A percentile compares a stretch with the other conserved stretches of the same genome.
These are phyloP conservation scores for Zosterops borbonicus DNA, from an alignment of 2,113 vertebrate species.

Conservation along the genomic window DNA sequence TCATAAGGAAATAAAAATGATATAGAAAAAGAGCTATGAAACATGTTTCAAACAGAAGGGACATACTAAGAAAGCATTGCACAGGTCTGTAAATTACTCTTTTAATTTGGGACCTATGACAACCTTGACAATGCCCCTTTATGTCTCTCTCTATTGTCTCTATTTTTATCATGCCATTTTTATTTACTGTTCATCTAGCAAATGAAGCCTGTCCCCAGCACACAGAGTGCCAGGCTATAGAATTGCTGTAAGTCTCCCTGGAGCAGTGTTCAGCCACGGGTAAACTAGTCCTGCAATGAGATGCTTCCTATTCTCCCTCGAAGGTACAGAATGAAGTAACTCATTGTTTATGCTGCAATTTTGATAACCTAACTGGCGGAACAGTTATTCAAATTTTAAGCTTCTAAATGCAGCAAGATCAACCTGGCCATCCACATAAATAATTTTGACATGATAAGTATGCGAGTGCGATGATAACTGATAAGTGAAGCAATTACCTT, in stretches of 20 bases:
- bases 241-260: slow-evolving; percentile 27
- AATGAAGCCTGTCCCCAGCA: slow-evolving; percentile 31
- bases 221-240: background rate
- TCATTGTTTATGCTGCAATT: slow-evolving; percentile 79
- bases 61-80: slow-evolving; percentile 3
- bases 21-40: slow-evolving; percentile 34
- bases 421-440: slow-evolving; percentile 86
- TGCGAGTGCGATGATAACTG: slow-evolving; percentile 82
- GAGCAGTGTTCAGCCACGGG: background rate
- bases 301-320: background rate
- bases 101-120: slow-evolving; percentile 53
- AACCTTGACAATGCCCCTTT: slow-evolving; percentile 36
- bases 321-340: slow-evolving; percentile 62
- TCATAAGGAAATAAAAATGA: slow-evolving; percentile 50
- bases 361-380: slow-evolving; percentile 83
- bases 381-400: slow-evolving; percentile 84
- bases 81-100: slow-evolving; percentile 8
- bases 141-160: slow-evolving; percentile 26
- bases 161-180: slow-evolving; percentile 41
- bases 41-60: slow-evolving; percentile 9
- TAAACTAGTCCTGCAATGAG: slow-evolving; percentile 11
- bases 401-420: slow-evolving; percentile 80
- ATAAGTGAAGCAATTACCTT: slow-evolving; percentile 88
- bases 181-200: slow-evolving; percentile 60
- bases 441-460: slow-evolving; percentile 88